Evolutionary conservation across 2,888 invertebrate species (phyloP).

Genomic region (Anarsia innoxiella): DNA sequence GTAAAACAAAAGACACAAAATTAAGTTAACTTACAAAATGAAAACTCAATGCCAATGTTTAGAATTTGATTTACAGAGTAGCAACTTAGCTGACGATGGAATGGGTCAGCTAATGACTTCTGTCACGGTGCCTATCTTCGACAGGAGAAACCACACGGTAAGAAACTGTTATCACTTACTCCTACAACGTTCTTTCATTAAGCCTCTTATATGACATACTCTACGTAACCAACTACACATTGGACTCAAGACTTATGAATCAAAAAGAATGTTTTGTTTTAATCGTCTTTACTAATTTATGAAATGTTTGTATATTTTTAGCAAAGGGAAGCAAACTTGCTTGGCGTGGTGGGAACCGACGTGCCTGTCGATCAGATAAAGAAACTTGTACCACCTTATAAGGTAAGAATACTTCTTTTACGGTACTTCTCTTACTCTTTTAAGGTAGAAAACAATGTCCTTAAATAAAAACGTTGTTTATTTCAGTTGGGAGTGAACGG

Average conservation of each 20-base stretch:
- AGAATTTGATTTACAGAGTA: slow-evolving; percentile 81
- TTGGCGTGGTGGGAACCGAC: slow-evolving; percentile 98
- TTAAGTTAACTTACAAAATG: no score
- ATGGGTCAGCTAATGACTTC: slow-evolving; percentile 93
- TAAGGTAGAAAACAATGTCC: not conserved
- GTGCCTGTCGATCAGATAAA: slow-evolving; percentile 96
- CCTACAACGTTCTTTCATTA: no score
- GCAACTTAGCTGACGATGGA: slow-evolving; percentile 78
- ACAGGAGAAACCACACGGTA: slow-evolving; percentile 92
- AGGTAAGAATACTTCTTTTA: slow-evolving; percentile 79
- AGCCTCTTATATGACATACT: no score
- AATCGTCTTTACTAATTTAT: no score
- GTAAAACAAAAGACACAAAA: no score
- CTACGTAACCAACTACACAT: no score
- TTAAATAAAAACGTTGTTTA: slow-evolving; percentile 16
- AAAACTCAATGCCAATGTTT: no score
- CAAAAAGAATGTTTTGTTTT: no score
- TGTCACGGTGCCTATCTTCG: slow-evolving; percentile 95
- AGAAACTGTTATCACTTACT: no score
- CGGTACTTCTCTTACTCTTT: not conserved
- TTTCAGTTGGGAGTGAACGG: slow-evolving; percentile 94
- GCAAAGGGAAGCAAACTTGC: slow-evolving; percentile 91
- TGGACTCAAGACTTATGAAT: no score
- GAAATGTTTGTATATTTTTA: no score
- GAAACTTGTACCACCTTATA: slow-evolving; percentile 95